Evolutionary conservation across 1,140 invertebrate genomes (phyloP), one percentile per base, ranked within the genome.

Genomic region (Rhynchophorus ferrugineus): DNA sequence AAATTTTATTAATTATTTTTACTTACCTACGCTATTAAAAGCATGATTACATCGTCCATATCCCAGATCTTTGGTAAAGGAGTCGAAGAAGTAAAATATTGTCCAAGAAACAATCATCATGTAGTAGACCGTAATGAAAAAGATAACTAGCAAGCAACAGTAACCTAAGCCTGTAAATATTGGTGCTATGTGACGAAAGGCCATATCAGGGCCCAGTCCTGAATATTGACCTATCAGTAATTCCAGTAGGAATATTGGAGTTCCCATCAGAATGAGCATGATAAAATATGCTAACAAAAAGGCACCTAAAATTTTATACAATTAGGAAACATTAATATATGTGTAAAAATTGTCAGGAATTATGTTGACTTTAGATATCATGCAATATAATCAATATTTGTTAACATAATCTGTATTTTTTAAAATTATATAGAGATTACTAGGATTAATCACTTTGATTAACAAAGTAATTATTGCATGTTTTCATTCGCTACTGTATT

Each of bases 61-160:
- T 6, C 78, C 79, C 17, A 91, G 71, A 2, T 77, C 72, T 0
- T 74, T 73, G 9, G 70, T 75, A 58, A 90, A 81, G 1, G 86
- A 87, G 7, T 79, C 75, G 46, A 85, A 79, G 0, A 85, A 78
- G 61, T 89, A 91, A 63, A 84, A 86, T 19, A 88, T 61, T 0
- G 81, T 82, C 87, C 87, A 91, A 0, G 84, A 77, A 0, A 90
- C 79, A 37, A 91, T 85, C 3, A 91, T 78, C 75, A 88, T 89
- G 66, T 89, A 91, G 64, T 91, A 91, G 5, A 88, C 79, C 38
- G 85, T 86, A 19, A 91, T 78, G 59, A 88, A 76, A 18, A 77
- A 78, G 0, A 91, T 89, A 45, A 91, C 85, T 8, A 90, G 77
- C 11, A 85, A 67, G 3, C 79, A 81, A 43, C 79, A 83, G 44